Base-by-base conservation (phyloP, 2,888 invertebrate species). In the Drosophila nigricruria region DNA sequence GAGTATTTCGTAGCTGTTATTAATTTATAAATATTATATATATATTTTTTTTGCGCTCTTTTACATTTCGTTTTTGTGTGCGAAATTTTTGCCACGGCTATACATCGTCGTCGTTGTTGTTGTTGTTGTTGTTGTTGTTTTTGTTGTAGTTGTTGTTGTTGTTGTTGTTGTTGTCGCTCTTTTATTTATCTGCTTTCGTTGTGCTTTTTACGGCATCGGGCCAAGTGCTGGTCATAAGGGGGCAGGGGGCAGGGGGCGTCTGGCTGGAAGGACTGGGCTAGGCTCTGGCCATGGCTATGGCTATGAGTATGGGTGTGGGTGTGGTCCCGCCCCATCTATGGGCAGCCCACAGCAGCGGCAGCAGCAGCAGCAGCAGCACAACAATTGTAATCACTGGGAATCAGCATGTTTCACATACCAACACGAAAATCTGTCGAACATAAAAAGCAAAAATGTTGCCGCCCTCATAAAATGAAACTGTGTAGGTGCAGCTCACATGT, bases 371-470 rank as follows among this genome's bases (percentile, higher is more conserved):
- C 53, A 60, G 50, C 62, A 73, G 77, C 66, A 82, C 85, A 88
- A 83, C 89, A 86, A 82, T 86, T 88, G 86, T 86, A 86, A 86
- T 86, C 86, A 88, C 86, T 88, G 86, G 76, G 86, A 88, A 86
- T 86, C 86, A 86, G 86, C 86, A 87, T 86, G 86, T 86, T 86
- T 88, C 86, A 86, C 87, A 88, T 86, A 88, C 86, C 89, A 86
- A 88, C 89, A 86, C 82, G 87, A 88, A 88, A 86, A 86, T 86
- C 86, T 86, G 86, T 86, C 86, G 88, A 84, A 84, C 86, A 84
- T 88, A 84, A 84, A 82, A 84, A 82, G 74, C 80, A 84, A 84
- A 84, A 84, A 84, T 87, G 88, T 79, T 84, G 79, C 77, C 75
- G 65, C 73, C 76, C 66, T 72, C 82, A 87, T 87, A 87, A 82